Evolutionary conservation across 2,797 vertebrate genomes (phyloP).

Genomic region (Lepus townsendii): DNA sequence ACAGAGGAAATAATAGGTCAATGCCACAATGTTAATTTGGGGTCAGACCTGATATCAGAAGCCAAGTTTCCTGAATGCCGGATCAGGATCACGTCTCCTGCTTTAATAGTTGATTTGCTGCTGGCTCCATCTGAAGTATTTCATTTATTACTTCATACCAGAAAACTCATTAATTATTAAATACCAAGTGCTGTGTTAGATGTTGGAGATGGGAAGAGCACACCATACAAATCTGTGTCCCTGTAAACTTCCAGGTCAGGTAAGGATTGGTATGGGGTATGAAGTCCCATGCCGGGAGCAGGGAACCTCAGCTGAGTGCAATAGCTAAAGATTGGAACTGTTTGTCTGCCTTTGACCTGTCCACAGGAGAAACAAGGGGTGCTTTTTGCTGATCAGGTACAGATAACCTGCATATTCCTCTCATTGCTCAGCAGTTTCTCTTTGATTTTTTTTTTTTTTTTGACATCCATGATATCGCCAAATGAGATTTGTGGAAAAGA

Average conservation of each 20-base stretch:
- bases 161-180: neutral
- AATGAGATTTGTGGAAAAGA: conserved; percentile 15
- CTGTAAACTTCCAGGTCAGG: neutral
- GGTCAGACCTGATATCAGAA: neutral
- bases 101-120: neutral
- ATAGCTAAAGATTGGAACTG: neutral
- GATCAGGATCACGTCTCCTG: neutral
- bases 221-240: too few relatives aligned
- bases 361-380: neutral
- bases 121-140: neutral
- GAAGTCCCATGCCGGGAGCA: neutral
- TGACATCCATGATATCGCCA: neutral
- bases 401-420: neutral
- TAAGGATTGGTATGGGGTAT: too few relatives aligned
- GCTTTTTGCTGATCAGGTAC: neutral
- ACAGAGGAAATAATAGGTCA: neutral
- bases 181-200: neutral
- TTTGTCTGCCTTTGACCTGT: neutral
- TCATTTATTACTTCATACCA: neutral
- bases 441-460: neutral
- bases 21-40: neutral
- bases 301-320: neutral
- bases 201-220: neutral
- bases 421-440: neutral
- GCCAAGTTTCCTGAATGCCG: neutral